Evolutionary conservation across 2,888 invertebrate genomes (phyloP).

Genomic region (Laothoe populi): DNA sequence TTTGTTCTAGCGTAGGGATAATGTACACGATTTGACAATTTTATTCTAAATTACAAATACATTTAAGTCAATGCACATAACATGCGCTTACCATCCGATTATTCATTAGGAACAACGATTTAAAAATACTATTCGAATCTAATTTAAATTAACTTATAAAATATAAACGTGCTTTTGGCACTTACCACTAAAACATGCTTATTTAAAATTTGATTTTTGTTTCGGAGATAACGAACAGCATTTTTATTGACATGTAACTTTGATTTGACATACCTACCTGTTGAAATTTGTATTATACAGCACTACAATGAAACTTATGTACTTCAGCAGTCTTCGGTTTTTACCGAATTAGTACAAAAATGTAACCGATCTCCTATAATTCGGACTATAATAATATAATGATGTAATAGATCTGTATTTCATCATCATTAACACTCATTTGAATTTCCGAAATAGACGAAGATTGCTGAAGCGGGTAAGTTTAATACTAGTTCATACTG

Average conservation of each 20-base stretch:
- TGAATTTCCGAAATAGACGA: too few species aligned
- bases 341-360: too few species aligned
- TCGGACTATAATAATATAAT: too few species aligned
- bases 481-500: too few species aligned
- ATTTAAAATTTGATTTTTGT: conserved; percentile 16
- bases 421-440: too few species aligned
- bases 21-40: conserved; percentile 81
- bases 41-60: conserved; percentile 76
- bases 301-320: too few species aligned
- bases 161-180: conserved; percentile 78
- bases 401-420: too few species aligned
- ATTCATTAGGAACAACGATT: conserved; percentile 82
- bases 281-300: too few species aligned
- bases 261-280: too few species aligned
- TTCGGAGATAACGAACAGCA: conserved; percentile 24
- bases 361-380: too few species aligned
- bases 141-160: conserved; percentile 74
- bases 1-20: conserved; percentile 84
- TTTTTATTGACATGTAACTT: conserved; percentile 7
- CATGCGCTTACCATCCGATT: conserved; percentile 70
- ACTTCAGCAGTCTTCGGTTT: too few species aligned
- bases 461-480: too few species aligned
- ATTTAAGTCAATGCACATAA: conserved; percentile 70
- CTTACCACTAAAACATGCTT: conserved; percentile 59
- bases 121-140: conserved; percentile 78